Evolutionary conservation across 2,888 invertebrate genomes (phyloP), one percentile per base, ranked within the genome.

Genomic region (Toxonevra muliebris): DNA sequence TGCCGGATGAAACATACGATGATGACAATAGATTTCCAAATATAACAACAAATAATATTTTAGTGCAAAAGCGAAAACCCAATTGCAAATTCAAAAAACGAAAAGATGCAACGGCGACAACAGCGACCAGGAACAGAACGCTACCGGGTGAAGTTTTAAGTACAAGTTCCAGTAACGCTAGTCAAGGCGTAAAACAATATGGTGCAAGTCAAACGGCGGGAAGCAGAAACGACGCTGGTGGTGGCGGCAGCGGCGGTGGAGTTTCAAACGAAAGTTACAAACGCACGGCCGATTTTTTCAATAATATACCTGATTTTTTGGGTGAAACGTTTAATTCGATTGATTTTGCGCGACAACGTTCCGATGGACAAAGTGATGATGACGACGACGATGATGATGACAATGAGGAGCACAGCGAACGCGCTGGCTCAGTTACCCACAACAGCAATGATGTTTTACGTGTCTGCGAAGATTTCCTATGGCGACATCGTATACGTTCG

Each of bases 1-100:
- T 91, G 86, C 92, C 93, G 77, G 93, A 93, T 87, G 91, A 93
- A 87, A 92, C 91, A 78, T 93, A 93, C 87, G 92, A 72, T 60
- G 69, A 70, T 43, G 69, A 68, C 52, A 61, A 71, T 52, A 64
- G 58, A 43, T 66, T 67, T 52, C 55, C 69, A 53, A 69, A 66
- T 59, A 40, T 30, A 48, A 62, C 58, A 65, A 66, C 57, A 61
- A 61, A 63, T 57, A 43, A 55, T 53, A 67, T 15, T 54, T 50
- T 2, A 13, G 20, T 19, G 20, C 13, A 17, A 60, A 64, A 69
- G n/a, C 11, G 57, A 15, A 58, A 65, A 52, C 52, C 41, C 19
- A 57, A 45, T 12, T 41, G 54, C 42, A 55, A 13, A 40, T 9
- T 17, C 8, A 17, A 15, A 42, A 41, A 58, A 12, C n/a, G 30